phyloP scores from a whole-genome alignment of 2,888 invertebrate species.

The Clusia tigrina region DNA sequence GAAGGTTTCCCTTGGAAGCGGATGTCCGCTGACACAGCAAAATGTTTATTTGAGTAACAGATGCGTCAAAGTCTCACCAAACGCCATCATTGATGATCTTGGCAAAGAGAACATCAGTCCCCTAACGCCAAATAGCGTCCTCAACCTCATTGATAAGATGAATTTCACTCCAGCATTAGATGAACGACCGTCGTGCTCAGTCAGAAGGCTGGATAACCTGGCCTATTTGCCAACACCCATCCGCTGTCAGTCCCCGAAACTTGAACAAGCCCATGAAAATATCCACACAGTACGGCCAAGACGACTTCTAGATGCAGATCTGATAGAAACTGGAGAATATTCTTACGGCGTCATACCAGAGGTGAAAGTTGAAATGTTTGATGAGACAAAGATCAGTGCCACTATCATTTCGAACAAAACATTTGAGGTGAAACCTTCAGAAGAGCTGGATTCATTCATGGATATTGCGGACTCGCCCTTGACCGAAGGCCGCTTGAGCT shows the following conservation, averaged over 20 bases:
- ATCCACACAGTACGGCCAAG: conserved; percentile 49
- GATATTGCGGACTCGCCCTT: conserved; percentile 45
- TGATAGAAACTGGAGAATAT: conserved; percentile 30
- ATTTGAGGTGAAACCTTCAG: conserved; percentile 51
- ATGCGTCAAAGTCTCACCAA: conserved; percentile 30
- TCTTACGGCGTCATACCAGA: conserved; percentile 5
- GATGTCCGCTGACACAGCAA: conserved; percentile 50
- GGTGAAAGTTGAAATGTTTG: conserved; percentile 24
- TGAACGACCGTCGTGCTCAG: conserved; percentile 15
- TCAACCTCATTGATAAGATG: conserved; percentile 57
- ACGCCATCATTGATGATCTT: not conserved
- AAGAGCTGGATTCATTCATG: conserved; percentile 39
- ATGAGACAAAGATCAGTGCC: conserved; percentile 28
- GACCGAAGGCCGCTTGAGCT: conserved; percentile 20
- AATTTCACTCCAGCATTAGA: conserved; percentile 59
- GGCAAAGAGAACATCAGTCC: conserved; percentile 66
- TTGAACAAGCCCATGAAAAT: conserved; percentile 1
- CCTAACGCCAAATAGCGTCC: conserved; percentile 57
- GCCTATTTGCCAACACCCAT: conserved; percentile 59
- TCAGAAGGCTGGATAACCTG: conserved; percentile 49
- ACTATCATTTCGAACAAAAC: conserved; percentile 52
- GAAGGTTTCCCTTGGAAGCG: conserved; percentile 14
- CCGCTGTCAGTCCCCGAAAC: conserved; percentile 19
- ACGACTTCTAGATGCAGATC: conserved; percentile 43
- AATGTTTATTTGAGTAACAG: conserved; percentile 38